These are phyloP conservation scores for Drosophila hydei DNA, from an alignment of 1,140 invertebrate genomes.

Conservation along the genomic window DNA sequence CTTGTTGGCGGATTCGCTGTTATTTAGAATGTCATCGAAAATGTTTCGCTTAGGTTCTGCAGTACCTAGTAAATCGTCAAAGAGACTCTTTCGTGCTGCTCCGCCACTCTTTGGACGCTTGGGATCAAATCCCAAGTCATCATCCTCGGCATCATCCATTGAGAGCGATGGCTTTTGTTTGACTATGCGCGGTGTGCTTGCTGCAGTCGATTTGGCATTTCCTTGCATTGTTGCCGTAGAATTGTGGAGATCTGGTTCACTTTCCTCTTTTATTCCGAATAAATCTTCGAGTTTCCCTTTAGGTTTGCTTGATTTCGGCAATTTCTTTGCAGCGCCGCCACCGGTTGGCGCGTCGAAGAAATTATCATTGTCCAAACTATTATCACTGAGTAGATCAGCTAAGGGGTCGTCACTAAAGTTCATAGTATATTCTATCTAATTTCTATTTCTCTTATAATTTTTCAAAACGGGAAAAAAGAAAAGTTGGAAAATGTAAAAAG, in stretches of 20 bases:
- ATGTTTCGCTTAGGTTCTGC: slow-evolving; percentile 66
- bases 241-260: slow-evolving; percentile 53
- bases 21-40: slow-evolving; percentile 59
- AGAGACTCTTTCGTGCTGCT: slow-evolving; percentile 47
- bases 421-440: slow-evolving; percentile 35
- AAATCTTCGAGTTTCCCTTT: slow-evolving; percentile 76
- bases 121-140: slow-evolving; percentile 83
- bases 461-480: not conserved
- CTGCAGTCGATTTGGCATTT: slow-evolving; percentile 29
- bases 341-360: slow-evolving; percentile 84
- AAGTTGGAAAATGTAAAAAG: slow-evolving; percentile 5
- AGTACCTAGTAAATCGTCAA: slow-evolving; percentile 60
- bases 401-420: slow-evolving; percentile 83
- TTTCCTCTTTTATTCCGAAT: slow-evolving; percentile 80
- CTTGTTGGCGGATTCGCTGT: slow-evolving; percentile 34
- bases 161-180: slow-evolving; percentile 73
- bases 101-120: slow-evolving; percentile 72
- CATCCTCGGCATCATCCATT: slow-evolving; percentile 69
- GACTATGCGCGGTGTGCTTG: slow-evolving; percentile 69
- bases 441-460: not conserved
- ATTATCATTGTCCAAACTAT: slow-evolving; percentile 85
- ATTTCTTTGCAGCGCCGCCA: slow-evolving; percentile 39
- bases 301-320: slow-evolving; percentile 38
- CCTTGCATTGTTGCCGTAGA: slow-evolving; percentile 9
- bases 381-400: slow-evolving; percentile 84